Evolutionary conservation across 2,113 vertebrate genomes (phyloP).

Genomic region (Lasiurus borealis): DNA sequence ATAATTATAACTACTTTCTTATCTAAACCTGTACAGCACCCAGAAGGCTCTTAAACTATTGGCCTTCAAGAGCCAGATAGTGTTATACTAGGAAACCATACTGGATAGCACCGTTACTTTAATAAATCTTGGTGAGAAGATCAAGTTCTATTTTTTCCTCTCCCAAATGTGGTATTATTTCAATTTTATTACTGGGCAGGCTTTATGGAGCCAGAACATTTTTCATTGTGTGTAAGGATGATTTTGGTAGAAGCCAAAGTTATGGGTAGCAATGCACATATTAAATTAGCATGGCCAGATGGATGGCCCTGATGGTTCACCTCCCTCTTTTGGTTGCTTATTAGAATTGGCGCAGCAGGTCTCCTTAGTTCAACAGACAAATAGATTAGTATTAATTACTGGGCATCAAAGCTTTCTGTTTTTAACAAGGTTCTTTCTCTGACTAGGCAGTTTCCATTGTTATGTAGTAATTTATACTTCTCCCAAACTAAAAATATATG

Average conservation of each 20-base stretch:
- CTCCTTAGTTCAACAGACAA: not conserved
- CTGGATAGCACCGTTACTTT: not conserved
- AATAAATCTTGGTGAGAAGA: not conserved
- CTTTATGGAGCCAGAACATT: not conserved
- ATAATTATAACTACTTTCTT: not conserved
- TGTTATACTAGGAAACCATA: not conserved
- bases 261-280: not conserved
- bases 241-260: not conserved
- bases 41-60: not conserved
- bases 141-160: not conserved
- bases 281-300: not conserved
- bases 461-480: not conserved
- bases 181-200: not conserved
- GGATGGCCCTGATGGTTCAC: not conserved
- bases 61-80: not conserved
- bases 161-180: not conserved
- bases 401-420: not conserved
- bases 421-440: not conserved
- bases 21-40: not conserved
- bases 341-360: not conserved
- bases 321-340: not conserved
- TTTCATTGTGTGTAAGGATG: not conserved
- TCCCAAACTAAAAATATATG: not conserved
- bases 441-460: not conserved
- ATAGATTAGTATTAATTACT: not conserved